Base-by-base conservation (phyloP, 2,888 invertebrate species). In the Yponomeuta evonymella region DNA sequence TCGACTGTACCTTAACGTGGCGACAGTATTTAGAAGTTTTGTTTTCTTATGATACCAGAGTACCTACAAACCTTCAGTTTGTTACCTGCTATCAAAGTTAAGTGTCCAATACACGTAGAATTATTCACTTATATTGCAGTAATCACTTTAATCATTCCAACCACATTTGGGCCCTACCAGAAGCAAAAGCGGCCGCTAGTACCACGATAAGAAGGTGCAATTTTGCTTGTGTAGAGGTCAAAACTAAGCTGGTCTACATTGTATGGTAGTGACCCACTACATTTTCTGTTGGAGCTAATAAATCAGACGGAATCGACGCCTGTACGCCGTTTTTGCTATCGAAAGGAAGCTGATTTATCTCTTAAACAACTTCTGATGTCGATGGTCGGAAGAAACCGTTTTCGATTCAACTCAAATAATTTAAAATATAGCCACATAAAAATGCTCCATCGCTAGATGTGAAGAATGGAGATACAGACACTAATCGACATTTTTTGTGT, bases 281-380 rank as follows among this genome's bases (percentile, higher is more conserved):
- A 58, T 58, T 15, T 15, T 12, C 15, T 15, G 12, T 58, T 58
- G 15, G 51, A 58, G 51, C 51, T 58, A 58, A 58, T 58, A 58
- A 58, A 58, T 58, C 51, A 58, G 51, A 12, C 23, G 65, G 65
- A n/a, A 65, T 29, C 23, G 65, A 33, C 65, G 30, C 65, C 65
- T 65, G 65, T 65, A 65, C 43, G 29, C 10, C 65, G 33, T 65
- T 65, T 65, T 65, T 9, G 65, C 33, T 33, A 29, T 65, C 15
- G 65, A 65, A 65, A 33, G 65, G 30, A 29, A 65, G 65, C 29
- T 65, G 30, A 65, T 65, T 65, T 65, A 65, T 65, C 23, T 29
- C 12, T 33, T 30, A 30, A 5, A 29, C 11, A 12, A n/a, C 65
- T 30, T 65, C 12, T 33, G 30, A 65, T 58, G 30, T 65, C 12